Evolutionary conservation across 2,888 invertebrate genomes (phyloP), one percentile per base, ranked within the genome.

Genomic region (Bruchidius siliquastri): DNA sequence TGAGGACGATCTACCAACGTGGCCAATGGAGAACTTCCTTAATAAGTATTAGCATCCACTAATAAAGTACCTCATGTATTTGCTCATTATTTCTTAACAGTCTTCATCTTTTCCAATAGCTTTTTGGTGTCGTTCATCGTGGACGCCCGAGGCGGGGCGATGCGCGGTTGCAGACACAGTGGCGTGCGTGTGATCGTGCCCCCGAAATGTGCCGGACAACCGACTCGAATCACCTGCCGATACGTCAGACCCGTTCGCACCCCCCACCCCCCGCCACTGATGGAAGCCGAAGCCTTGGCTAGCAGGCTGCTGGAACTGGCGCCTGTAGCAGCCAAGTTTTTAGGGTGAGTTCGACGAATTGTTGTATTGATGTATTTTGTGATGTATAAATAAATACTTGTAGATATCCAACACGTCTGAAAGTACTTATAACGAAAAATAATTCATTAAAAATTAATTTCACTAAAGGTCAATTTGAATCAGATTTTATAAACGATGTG

Each of bases 41-140:
- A n/a, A n/a, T n/a, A n/a, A n/a, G n/a, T n/a, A n/a, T n/a, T n/a
- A n/a, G n/a, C n/a, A n/a, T n/a, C n/a, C n/a, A n/a, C n/a, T n/a
- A n/a, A n/a, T n/a, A n/a, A n/a, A n/a, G n/a, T n/a, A n/a, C n/a
- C n/a, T n/a, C n/a, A n/a, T n/a, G n/a, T n/a, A n/a, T n/a, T n/a
- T n/a, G n/a, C n/a, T n/a, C n/a, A n/a, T n/a, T n/a, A n/a, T n/a
- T n/a, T n/a, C n/a, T n/a, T n/a, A n/a, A n/a, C n/a, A n/a, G n/a
- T n/a, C n/a, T n/a, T n/a, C n/a, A n/a, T n/a, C n/a, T 49, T 13
- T 4, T 13, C 49, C 22, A 21, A 1, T 86, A 96, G 96, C 83
- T 99, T 99, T 90, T 90, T 99, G 87, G 99, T 99, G 82, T 99
- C 98, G 80, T 99, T 99, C 88, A 92, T 99, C 90, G 99, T 99